Percentiles rank a stretch among this genome's conserved stretches.
phyloP scores from a whole-genome alignment of 2,888 invertebrate species.

The Drosophila merina region DNA sequence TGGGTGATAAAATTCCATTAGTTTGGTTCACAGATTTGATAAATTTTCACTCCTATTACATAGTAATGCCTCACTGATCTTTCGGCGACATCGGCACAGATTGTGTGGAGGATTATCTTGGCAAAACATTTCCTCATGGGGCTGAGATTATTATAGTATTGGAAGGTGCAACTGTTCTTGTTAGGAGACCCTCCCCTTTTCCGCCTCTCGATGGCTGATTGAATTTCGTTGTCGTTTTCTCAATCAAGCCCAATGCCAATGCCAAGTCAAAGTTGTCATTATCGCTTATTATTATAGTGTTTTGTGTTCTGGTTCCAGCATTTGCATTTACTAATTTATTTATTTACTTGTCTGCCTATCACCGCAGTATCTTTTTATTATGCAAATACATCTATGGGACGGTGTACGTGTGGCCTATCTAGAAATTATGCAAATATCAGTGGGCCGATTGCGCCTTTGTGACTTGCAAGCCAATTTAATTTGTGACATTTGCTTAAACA shows the following conservation, averaged over 20 bases:
- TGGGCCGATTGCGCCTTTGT: slow-evolving; percentile 58
- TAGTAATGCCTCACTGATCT: slow-evolving; percentile 2
- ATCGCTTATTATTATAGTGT: slow-evolving; percentile 51
- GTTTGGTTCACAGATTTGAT: not conserved
- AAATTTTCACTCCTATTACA: not conserved
- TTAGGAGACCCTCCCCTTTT: not conserved
- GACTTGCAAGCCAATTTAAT: slow-evolving; percentile 43
- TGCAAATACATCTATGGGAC: slow-evolving; percentile 35
- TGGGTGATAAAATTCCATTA: not conserved
- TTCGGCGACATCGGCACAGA: not conserved
- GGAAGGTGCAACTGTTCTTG: not conserved
- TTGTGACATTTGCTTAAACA: slow-evolving; percentile 69
- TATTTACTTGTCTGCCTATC: slow-evolving; percentile 54
- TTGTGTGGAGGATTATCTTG: slow-evolving; percentile 22
- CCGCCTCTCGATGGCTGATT: slow-evolving; percentile 45
- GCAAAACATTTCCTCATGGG: slow-evolving; percentile 17
- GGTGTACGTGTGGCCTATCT: slow-evolving; percentile 53
- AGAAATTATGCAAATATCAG: slow-evolving; percentile 73
- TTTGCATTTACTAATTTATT: slow-evolving; percentile 52
- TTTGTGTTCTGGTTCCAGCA: slow-evolving; percentile 3
- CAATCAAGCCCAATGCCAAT: slow-evolving; percentile 70
- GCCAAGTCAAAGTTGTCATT: slow-evolving; percentile 49
- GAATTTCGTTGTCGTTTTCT: slow-evolving; percentile 54
- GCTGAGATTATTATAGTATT: not conserved
- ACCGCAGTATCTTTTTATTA: slow-evolving; percentile 59